A percentile compares a stretch with the other conserved stretches of the same genome.
These are phyloP conservation scores for Hassar affinis DNA, from an alignment of 2,113 vertebrate genomes.

Conservation along the genomic window DNA sequence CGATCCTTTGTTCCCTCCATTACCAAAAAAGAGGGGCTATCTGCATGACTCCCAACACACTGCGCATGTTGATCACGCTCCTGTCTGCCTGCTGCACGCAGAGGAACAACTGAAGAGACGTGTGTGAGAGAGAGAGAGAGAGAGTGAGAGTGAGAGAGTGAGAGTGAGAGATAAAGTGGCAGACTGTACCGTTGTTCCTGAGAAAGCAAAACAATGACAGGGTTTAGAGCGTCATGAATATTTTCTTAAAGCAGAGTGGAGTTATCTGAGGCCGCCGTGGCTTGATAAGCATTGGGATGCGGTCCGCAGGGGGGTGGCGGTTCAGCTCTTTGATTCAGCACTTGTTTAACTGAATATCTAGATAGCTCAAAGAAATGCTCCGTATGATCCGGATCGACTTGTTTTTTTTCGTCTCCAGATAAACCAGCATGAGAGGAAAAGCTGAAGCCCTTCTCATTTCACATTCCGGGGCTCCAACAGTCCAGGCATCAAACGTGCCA, in stretches of 20 bases:
- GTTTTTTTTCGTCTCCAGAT: slow-evolving; percentile 63
- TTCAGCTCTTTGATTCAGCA: slow-evolving; percentile 70
- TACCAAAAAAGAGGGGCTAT: slow-evolving; percentile 78
- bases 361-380: slow-evolving; percentile 68
- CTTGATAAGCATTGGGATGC: slow-evolving; percentile 73
- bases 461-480: slow-evolving; percentile 59
- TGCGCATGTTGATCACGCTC: slow-evolving; percentile 82
- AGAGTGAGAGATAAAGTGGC: slow-evolving; percentile 64
- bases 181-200: slow-evolving; percentile 73
- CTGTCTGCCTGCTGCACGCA: slow-evolving; percentile 55
- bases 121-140: background rate
- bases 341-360: slow-evolving; percentile 74
- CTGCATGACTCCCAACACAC: slow-evolving; percentile 81
- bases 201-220: slow-evolving; percentile 74
- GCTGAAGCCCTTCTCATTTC: slow-evolving; percentile 66
- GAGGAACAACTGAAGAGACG: slow-evolving; percentile 26
- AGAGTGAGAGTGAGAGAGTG: slow-evolving; percentile 17
- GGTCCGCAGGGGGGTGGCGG: slow-evolving; percentile 65
- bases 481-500: slow-evolving; percentile 68
- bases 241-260: slow-evolving; percentile 72
- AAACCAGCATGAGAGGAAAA: slow-evolving; percentile 57
- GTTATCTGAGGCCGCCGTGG: slow-evolving; percentile 68
- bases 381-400: slow-evolving; percentile 71
- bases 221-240: slow-evolving; percentile 71
- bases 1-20: slow-evolving; percentile 78